These are phyloP conservation scores for Pollenia amentaria DNA, from an alignment of 2,888 invertebrate species.

Conservation along the genomic window DNA sequence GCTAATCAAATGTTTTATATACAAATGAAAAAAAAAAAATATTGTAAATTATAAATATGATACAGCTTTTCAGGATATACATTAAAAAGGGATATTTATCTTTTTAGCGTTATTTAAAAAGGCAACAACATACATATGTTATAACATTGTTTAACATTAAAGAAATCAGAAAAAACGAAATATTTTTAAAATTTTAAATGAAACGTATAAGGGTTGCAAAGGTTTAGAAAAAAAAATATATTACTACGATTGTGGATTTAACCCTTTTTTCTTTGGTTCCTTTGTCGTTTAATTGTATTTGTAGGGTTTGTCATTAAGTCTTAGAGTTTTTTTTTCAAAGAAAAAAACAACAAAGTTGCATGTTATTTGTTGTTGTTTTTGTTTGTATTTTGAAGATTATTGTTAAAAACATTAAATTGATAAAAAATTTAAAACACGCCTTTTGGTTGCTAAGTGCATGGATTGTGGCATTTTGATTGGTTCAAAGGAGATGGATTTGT, in stretches of 20 bases:
- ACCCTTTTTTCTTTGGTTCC: conserved; percentile 6
- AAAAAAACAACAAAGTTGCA: conserved; percentile 48
- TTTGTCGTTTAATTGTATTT: not conserved
- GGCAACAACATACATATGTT: conserved; percentile 49
- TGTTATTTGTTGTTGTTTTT: conserved; percentile 32
- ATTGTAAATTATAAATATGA: conserved; percentile 42
- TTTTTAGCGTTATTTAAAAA: conserved; percentile 8
- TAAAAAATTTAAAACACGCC: conserved; percentile 62
- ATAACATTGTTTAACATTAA: conserved; percentile 58
- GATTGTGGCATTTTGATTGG: conserved; percentile 62
- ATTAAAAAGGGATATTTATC: conserved; percentile 9
- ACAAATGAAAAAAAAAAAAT: not conserved
- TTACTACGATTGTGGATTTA: conserved; percentile 20
- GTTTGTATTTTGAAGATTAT: not conserved
- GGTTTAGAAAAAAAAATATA: conserved; percentile 23
- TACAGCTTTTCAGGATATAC: conserved; percentile 16
- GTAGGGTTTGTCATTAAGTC: conserved; percentile 53
- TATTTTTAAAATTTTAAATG: not conserved
- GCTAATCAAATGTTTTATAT: conserved; percentile 55
- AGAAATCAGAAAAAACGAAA: conserved; percentile 49
- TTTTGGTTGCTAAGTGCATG: conserved; percentile 66
- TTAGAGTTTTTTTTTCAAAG: conserved; percentile 50
- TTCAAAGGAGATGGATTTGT: not conserved
- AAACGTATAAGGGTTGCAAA: conserved; percentile 27
- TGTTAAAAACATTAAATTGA: conserved; percentile 17